Percentiles rank a stretch among this genome's conserved stretches.
Conservation (phyloP, 2,113 vertebrate species). For the Oryzias celebensis region DNA sequence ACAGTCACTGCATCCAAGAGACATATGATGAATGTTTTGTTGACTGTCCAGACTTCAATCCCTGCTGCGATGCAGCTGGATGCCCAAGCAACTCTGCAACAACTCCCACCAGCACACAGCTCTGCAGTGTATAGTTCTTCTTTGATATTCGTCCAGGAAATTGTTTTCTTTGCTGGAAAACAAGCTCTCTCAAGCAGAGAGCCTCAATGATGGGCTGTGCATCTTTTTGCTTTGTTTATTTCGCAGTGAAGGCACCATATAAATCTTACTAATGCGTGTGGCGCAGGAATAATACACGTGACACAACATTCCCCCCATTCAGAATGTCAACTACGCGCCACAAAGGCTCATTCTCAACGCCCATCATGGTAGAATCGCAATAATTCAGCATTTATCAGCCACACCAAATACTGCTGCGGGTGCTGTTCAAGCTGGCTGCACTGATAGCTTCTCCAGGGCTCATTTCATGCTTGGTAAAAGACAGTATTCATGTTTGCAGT, state of each 20-base stretch:
- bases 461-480: conserved; percentile 51
- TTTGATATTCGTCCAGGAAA: conserved; percentile 51
- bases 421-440: conserved; percentile 23
- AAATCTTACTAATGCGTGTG: conserved; percentile 21
- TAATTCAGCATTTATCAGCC: conserved; percentile 42
- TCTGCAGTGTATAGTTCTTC: conserved; percentile 19
- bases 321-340: conserved; percentile 5
- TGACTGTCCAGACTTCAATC: conserved; percentile 42
- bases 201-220: conserved; percentile 4
- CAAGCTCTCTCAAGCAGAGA: conserved; percentile 21
- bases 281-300: conserved; percentile 4
- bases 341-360: conserved; percentile 3
- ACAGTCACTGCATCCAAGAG: conserved; percentile 7
- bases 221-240: conserved; percentile 31
- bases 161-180: conserved; percentile 42
- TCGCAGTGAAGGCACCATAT: conserved; percentile 4
- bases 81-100: conserved; percentile 18
- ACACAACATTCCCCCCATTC: not conserved
- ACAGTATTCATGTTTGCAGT: conserved; percentile 44
- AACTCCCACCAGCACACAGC: conserved; percentile 36
- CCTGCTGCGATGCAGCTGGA: conserved; percentile 30
- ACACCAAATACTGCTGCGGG: conserved; percentile 10
- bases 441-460: conserved; percentile 43
- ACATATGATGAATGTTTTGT: conserved; percentile 37
- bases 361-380: conserved; percentile 26